Percentiles rank a stretch among this genome's conserved stretches.
These are phyloP conservation scores for Brachypteracias leptosomus DNA, from an alignment of 2,113 vertebrate genomes.

Conservation along the genomic window DNA sequence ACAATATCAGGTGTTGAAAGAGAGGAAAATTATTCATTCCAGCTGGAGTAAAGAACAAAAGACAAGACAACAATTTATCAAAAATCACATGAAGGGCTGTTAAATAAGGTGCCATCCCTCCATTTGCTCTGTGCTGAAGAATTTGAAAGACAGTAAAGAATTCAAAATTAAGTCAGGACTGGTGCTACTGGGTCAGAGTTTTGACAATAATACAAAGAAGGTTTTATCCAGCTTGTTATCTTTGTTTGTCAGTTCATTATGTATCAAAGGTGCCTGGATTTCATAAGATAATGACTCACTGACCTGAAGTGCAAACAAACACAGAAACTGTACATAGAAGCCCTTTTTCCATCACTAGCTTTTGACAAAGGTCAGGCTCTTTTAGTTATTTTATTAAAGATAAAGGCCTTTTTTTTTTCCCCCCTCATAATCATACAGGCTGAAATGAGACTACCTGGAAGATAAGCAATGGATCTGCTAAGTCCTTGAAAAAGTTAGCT, in stretches of 20 bases:
- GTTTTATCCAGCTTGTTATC: constrained; percentile 52
- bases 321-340: constrained; percentile 21
- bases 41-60: constrained; percentile 18
- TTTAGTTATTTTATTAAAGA: constrained; percentile 7
- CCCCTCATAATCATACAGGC: neutral
- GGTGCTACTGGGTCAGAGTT: constrained; percentile 9
- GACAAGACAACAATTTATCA: constrained; percentile 14
- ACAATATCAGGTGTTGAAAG: constrained; percentile 53
- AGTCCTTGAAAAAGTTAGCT: neutral
- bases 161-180: constrained; percentile 29
- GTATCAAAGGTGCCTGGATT: constrained; percentile 60
- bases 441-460: neutral
- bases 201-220: constrained; percentile 47
- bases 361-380: constrained; percentile 19
- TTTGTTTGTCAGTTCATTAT: constrained; percentile 52
- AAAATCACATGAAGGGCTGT: neutral
- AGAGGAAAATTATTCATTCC: constrained; percentile 38
- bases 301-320: constrained; percentile 66
- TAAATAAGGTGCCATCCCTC: neutral
- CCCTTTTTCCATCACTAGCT: neutral
- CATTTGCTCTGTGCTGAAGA: neutral
- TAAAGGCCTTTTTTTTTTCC: neutral
- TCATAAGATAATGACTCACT: constrained; percentile 52
- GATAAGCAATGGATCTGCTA: neutral
- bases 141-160: constrained; percentile 24